Percentiles rank a stretch among this genome's conserved stretches.
phyloP scores from a whole-genome alignment of 2,113 vertebrate species.

The Larimichthys crocea region DNA sequence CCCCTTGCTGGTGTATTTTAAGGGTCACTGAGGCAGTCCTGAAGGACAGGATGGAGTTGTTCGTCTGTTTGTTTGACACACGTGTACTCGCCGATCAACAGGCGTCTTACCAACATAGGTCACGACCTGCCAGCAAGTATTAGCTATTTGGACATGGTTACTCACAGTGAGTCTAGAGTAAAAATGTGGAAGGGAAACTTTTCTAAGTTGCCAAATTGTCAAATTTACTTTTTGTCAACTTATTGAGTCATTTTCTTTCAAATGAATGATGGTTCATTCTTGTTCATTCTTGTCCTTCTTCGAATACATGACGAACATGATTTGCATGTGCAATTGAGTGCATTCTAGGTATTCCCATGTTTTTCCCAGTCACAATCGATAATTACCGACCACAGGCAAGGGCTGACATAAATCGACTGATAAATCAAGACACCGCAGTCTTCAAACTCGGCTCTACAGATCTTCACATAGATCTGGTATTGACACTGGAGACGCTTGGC shows the following conservation, averaged over 20 bases:
- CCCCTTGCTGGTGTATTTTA: neutral
- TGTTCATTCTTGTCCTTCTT: too few relatives aligned
- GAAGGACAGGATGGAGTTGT: neutral
- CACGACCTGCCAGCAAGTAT: neutral
- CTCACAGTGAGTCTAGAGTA: neutral
- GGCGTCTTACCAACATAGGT: neutral
- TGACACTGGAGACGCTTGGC: neutral
- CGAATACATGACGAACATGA: too few relatives aligned
- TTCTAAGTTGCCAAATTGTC: neutral
- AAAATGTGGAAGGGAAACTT: neutral
- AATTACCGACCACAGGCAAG: too few relatives aligned
- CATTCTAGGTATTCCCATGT: too few relatives aligned
- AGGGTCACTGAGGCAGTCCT: slow-evolving; percentile 17
- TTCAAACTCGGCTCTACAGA: neutral
- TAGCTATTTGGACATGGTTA: neutral
- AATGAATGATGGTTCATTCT: too few relatives aligned
- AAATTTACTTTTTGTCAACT: neutral
- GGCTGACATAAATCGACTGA: neutral
- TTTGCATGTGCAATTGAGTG: too few relatives aligned
- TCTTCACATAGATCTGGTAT: neutral
- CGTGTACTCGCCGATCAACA: slow-evolving; percentile 1
- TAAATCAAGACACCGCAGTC: neutral
- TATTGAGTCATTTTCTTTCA: too few relatives aligned
- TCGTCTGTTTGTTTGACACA: slow-evolving; percentile 10
- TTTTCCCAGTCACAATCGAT: neutral